phyloP scores from a whole-genome alignment of 1,140 invertebrate species.

The Aphelenchoides fujianensis region DNA sequence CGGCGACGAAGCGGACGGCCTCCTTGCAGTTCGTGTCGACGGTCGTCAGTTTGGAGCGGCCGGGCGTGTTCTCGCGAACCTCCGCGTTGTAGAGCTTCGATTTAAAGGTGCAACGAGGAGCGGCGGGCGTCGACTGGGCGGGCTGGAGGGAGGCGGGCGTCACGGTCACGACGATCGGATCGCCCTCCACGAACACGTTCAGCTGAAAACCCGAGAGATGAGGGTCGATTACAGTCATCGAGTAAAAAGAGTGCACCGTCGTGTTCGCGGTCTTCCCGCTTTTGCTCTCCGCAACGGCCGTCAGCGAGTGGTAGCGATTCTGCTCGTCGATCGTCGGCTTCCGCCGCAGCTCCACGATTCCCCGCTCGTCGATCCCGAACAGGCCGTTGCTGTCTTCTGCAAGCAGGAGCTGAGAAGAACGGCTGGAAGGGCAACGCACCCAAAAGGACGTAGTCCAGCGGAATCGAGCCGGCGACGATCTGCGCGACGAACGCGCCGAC shows the following conservation, averaged over 20 bases:
- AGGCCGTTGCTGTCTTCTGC: constrained; percentile 35
- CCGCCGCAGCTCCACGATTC: constrained; percentile 38
- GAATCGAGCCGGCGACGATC: constrained; percentile 46
- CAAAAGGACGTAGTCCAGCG: constrained; percentile 37
- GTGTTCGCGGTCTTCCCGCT: constrained; percentile 25
- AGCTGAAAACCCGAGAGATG: constrained; percentile 34
- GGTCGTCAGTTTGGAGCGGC: constrained; percentile 30
- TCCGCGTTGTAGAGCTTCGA: constrained; percentile 49
- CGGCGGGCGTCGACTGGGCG: constrained; percentile 18
- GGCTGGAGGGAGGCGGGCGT: constrained; percentile 24
- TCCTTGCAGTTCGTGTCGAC: constrained; percentile 29
- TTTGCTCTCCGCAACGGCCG: constrained; percentile 33
- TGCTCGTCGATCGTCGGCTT: constrained; percentile 37
- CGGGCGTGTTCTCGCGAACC: constrained; percentile 47
- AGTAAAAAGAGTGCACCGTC: constrained; percentile 27
- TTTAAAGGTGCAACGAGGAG: constrained; percentile 39
- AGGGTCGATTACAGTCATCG: constrained; percentile 3
- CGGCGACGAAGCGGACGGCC: not conserved
- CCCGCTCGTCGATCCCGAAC: constrained; percentile 40
- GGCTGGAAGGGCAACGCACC: constrained; percentile 40
- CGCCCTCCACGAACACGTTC: constrained; percentile 46
- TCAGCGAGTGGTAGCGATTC: constrained; percentile 36
- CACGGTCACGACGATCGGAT: constrained; percentile 39
- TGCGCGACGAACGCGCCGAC: constrained; percentile 45
- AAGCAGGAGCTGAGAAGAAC: constrained; percentile 26